Conservation (phyloP, 2,888 invertebrate genomes). For the Venusia cambrica region DNA sequence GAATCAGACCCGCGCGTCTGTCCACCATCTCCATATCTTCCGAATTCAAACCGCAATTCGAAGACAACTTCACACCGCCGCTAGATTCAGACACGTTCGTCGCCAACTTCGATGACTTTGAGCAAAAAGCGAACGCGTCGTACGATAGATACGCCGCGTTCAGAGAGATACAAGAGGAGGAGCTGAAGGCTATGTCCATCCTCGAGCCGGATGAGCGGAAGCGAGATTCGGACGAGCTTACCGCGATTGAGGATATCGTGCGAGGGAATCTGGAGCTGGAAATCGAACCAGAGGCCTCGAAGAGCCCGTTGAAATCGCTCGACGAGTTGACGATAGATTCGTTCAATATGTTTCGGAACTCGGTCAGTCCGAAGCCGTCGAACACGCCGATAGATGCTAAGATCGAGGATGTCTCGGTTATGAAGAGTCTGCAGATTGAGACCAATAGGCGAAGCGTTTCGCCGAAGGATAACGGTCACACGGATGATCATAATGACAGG, state of each 20-base stretch:
- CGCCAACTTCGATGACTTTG: slow-evolving; percentile 84
- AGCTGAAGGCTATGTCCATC: slow-evolving; percentile 76
- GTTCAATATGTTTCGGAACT: slow-evolving; percentile 66
- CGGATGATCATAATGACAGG: slow-evolving; percentile 80
- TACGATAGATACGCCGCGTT: slow-evolving; percentile 94
- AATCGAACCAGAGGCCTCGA: slow-evolving; percentile 45
- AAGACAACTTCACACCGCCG: slow-evolving; percentile 82
- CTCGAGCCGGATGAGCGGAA: slow-evolving; percentile 57
- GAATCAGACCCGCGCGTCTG: slow-evolving; percentile 34
- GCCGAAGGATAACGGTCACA: slow-evolving; percentile 68
- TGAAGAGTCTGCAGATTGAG: slow-evolving; percentile 68
- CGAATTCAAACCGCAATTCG: slow-evolving; percentile 80
- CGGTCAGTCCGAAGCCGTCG: slow-evolving; percentile 69
- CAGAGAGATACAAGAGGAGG: slow-evolving; percentile 91
- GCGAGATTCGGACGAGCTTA: slow-evolving; percentile 59
- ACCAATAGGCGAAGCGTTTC: slow-evolving; percentile 61
- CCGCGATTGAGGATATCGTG: slow-evolving; percentile 56
- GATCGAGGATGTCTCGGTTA: slow-evolving; percentile 72
- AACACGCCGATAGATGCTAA: slow-evolving; percentile 60
- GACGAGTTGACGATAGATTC: slow-evolving; percentile 67
- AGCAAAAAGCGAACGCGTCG: slow-evolving; percentile 75
- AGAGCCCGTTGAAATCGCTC: slow-evolving; percentile 63
- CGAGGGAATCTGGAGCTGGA: slow-evolving; percentile 49
- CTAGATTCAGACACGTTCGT: slow-evolving; percentile 79
- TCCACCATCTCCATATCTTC: slow-evolving; percentile 30